Evolutionary conservation across 2,888 invertebrate species (phyloP).

Genomic region (Hydraecia micacea): DNA sequence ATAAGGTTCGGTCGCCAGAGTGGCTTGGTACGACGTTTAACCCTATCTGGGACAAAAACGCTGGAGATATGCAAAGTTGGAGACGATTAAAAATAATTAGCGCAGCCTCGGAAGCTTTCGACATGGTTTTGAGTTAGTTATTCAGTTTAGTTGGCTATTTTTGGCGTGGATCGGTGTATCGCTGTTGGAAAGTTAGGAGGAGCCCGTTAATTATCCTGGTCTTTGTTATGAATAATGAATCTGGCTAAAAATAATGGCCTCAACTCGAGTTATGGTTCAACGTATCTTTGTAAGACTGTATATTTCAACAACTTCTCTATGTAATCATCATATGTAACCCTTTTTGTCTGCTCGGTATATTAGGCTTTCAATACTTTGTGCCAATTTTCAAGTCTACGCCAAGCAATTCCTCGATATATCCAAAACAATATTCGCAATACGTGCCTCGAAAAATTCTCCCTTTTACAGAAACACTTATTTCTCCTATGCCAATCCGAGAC

Average conservation of each 20-base stretch:
- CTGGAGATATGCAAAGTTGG: slow-evolving; percentile 72
- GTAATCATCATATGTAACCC: background rate
- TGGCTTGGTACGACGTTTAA: slow-evolving; percentile 66
- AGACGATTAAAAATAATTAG: slow-evolving; percentile 85
- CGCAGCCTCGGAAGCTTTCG: slow-evolving; percentile 74
- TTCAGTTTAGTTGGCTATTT: slow-evolving; percentile 71
- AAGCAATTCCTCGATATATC: background rate
- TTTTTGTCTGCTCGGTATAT: background rate
- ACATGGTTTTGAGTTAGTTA: slow-evolving; percentile 61
- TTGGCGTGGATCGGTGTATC: slow-evolving; percentile 49
- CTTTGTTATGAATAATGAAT: slow-evolving; percentile 48
- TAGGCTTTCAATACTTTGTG: background rate
- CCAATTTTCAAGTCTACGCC: background rate
- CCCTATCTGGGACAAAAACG: slow-evolving; percentile 70
- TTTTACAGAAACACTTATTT: slow-evolving; percentile 51
- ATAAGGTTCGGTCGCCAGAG: slow-evolving; percentile 71
- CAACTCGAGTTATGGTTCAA: background rate
- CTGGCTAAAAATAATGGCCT: slow-evolving; percentile 2
- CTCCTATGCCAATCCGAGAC: slow-evolving; percentile 59
- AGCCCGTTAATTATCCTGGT: slow-evolving; percentile 50
- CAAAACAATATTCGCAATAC: slow-evolving; percentile 31
- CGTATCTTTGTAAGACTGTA: background rate
- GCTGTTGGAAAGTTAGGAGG: slow-evolving; percentile 28
- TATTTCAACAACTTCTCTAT: background rate
- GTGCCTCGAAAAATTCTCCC: slow-evolving; percentile 28